Evolutionary conservation across 2,888 invertebrate species (phyloP).

Genomic region (Myathropa florea): DNA sequence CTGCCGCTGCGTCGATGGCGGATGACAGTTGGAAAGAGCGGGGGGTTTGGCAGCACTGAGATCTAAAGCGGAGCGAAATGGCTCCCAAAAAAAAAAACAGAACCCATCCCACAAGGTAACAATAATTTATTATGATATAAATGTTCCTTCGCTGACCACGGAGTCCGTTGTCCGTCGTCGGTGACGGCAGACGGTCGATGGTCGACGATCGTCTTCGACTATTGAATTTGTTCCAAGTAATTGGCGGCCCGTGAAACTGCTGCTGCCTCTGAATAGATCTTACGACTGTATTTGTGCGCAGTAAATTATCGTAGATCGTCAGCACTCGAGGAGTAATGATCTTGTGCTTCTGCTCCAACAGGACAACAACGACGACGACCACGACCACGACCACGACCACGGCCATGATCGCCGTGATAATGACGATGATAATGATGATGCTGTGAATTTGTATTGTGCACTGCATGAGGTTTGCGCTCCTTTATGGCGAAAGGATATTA

Average conservation of each 20-base stretch:
- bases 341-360: constrained; percentile 11
- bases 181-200: background rate
- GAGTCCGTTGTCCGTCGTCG: background rate
- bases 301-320: constrained; percentile 70
- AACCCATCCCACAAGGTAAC: constrained; percentile 68
- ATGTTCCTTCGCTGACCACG: constrained; percentile 40
- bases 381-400: background rate
- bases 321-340: constrained; percentile 68
- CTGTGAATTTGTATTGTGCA: constrained; percentile 61
- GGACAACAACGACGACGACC: background rate
- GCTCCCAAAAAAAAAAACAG: constrained; percentile 43
- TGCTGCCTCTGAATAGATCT: constrained; percentile 47
- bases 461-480: constrained; percentile 50
- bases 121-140: constrained; percentile 71
- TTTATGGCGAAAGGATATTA: constrained; percentile 68
- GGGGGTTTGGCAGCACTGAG: constrained; percentile 2
- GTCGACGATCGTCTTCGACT: background rate
- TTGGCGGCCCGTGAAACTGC: constrained; percentile 18
- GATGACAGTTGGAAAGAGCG: constrained; percentile 17
- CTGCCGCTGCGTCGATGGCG: background rate
- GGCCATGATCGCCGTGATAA: background rate
- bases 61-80: constrained; percentile 50
- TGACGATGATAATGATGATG: constrained; percentile 23
- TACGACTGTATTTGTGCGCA: constrained; percentile 44
- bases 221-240: constrained; percentile 56